A percentile compares a stretch with the other conserved stretches of the same genome.
Conservation (phyloP, 1,140 invertebrate species). For the Procambarus virginalis region DNA sequence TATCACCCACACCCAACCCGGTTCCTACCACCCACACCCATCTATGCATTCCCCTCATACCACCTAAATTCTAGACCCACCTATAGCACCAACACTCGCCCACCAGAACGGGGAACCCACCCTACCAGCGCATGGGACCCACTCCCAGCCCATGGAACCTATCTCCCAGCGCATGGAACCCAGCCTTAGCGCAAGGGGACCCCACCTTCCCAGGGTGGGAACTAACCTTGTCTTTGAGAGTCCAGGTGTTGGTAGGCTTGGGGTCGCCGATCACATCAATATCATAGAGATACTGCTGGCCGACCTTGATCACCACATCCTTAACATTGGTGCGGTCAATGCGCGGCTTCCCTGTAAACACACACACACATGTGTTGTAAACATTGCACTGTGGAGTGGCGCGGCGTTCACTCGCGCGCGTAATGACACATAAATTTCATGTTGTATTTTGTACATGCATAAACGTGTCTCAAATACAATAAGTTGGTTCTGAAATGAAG, state of each 20-base stretch:
- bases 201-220: not conserved
- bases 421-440: too few relatives aligned
- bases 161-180: too few relatives aligned
- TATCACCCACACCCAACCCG: not conserved
- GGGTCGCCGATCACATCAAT: constrained; percentile 96
- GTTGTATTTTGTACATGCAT: too few relatives aligned
- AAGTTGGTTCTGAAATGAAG: too few relatives aligned
- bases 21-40: not conserved
- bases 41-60: too few relatives aligned
- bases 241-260: constrained; percentile 93
- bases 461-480: too few relatives aligned
- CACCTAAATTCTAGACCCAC: not conserved
- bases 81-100: too few relatives aligned
- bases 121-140: not conserved
- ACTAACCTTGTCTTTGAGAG: constrained; percentile 82
- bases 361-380: not conserved
- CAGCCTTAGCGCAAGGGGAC: too few relatives aligned
- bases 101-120: too few relatives aligned
- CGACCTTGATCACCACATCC: constrained; percentile 89
- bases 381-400: too few relatives aligned
- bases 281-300: constrained; percentile 91
- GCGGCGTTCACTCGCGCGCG: too few relatives aligned
- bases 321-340: constrained; percentile 94
- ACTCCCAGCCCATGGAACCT: too few relatives aligned
- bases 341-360: constrained; percentile 86